These are phyloP conservation scores for Gambusia affinis DNA, from an alignment of 2,113 vertebrate genomes.

Conservation along the genomic window DNA sequence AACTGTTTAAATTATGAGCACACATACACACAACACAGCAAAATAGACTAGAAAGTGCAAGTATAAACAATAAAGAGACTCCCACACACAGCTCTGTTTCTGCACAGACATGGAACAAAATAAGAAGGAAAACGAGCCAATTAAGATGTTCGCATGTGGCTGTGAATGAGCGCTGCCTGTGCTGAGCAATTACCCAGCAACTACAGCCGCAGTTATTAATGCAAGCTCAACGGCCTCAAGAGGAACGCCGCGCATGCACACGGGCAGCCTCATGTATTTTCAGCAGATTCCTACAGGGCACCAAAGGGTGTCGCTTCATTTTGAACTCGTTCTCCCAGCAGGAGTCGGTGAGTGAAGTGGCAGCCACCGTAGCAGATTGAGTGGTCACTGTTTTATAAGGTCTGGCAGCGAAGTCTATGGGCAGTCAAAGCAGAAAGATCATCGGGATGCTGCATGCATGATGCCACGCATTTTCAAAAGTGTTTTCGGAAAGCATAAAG, in stretches of 20 bases:
- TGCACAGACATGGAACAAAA: not conserved
- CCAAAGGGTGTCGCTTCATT: conserved; percentile 23
- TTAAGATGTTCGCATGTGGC: not conserved
- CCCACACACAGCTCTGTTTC: not conserved
- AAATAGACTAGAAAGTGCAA: not conserved
- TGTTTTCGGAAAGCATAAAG: conserved; percentile 20
- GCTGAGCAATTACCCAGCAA: conserved; percentile 10
- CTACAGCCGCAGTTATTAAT: conserved; percentile 25
- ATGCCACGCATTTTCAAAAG: not conserved
- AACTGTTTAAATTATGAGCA: not conserved
- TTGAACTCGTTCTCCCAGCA: conserved; percentile 1
- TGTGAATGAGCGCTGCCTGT: not conserved
- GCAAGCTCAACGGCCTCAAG: conserved; percentile 5
- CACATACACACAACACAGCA: conserved; percentile 4
- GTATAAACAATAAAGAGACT: conserved; percentile 17
- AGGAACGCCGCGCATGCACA: not conserved
- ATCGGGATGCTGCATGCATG: not conserved
- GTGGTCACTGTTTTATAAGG: conserved; percentile 45
- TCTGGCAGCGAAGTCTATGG: conserved; percentile 53
- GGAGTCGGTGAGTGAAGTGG: conserved; percentile 29
- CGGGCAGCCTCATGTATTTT: not conserved
- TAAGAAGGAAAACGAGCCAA: not conserved
- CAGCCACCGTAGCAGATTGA: conserved; percentile 52
- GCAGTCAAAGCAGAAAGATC: conserved; percentile 38
- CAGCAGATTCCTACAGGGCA: conserved; percentile 15